These are phyloP conservation scores for Harlomillsia oculata DNA, from an alignment of 1,140 invertebrate genomes.

Conservation along the genomic window DNA sequence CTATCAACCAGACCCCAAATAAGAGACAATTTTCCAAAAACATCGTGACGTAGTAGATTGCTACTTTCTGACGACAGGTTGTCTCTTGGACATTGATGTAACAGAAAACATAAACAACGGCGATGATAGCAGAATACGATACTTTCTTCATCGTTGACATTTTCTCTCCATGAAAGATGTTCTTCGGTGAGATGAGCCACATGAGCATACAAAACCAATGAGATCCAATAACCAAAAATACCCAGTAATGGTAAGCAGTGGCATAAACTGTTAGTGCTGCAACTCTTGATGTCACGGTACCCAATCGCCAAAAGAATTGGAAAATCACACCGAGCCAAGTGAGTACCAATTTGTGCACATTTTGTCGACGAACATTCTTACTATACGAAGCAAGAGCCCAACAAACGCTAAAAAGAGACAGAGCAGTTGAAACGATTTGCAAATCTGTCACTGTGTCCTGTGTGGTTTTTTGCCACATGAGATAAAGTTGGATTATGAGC, in stretches of 20 bases:
- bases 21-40: constrained; percentile 73
- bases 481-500: constrained; percentile 69
- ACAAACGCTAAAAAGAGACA: constrained; percentile 74
- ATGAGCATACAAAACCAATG: constrained; percentile 77
- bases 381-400: constrained; percentile 85
- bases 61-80: constrained; percentile 68
- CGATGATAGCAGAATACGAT: constrained; percentile 60
- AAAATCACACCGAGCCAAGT: constrained; percentile 83
- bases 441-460: constrained; percentile 57
- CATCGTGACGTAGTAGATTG: constrained; percentile 84
- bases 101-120: constrained; percentile 80
- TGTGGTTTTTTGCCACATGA: constrained; percentile 45
- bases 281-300: constrained; percentile 72
- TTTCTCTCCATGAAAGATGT: constrained; percentile 69
- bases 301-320: constrained; percentile 62
- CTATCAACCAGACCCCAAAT: constrained; percentile 56
- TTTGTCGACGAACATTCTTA: constrained; percentile 69
- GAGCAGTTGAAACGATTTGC: constrained; percentile 66
- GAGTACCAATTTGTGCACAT: constrained; percentile 70
- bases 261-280: constrained; percentile 75
- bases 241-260: constrained; percentile 69
- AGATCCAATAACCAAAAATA: constrained; percentile 65
- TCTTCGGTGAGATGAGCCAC: constrained; percentile 74
- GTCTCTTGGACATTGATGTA: constrained; percentile 77
- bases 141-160: constrained; percentile 56